Evolutionary conservation across 2,113 vertebrate species (phyloP).

Genomic region (Bos indicus): DNA sequence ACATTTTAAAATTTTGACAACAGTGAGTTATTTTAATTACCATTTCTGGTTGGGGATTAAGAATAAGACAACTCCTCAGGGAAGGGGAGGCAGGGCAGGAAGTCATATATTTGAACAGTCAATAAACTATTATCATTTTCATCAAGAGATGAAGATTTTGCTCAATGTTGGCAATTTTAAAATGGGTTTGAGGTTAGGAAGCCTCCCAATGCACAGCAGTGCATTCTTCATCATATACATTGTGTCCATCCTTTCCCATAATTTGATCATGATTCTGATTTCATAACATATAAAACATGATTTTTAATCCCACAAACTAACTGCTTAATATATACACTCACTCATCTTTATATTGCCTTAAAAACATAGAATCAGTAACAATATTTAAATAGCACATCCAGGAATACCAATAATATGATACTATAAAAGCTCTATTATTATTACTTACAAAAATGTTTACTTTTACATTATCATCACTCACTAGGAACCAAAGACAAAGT

Average conservation of each 20-base stretch:
- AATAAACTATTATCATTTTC: slow-evolving; percentile 20
- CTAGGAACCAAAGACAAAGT: neutral
- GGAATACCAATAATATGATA: neutral
- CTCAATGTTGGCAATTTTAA: neutral
- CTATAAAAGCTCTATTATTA: neutral
- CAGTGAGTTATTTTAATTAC: slow-evolving; percentile 70
- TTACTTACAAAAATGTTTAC: neutral
- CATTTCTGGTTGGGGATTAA: slow-evolving; percentile 47
- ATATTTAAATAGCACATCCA: neutral
- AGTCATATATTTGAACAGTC: slow-evolving; percentile 11
- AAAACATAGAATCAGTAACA: slow-evolving; percentile 4
- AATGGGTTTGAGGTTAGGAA: neutral
- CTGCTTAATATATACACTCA: neutral
- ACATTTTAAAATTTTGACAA: slow-evolving; percentile 80
- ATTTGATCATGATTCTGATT: slow-evolving; percentile 2
- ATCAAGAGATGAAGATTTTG: slow-evolving; percentile 19
- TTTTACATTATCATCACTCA: neutral
- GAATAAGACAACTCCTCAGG: slow-evolving; percentile 33
- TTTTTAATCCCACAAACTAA: neutral
- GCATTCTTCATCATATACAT: neutral
- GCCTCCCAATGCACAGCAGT: neutral
- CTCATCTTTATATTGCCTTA: neutral
- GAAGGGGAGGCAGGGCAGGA: neutral
- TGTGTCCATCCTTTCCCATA: neutral
- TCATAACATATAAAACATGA: neutral